Percentiles rank a stretch among this genome's conserved stretches.
phyloP scores from a whole-genome alignment of 1,140 invertebrate species.

The Polypedilum pembai region DNA sequence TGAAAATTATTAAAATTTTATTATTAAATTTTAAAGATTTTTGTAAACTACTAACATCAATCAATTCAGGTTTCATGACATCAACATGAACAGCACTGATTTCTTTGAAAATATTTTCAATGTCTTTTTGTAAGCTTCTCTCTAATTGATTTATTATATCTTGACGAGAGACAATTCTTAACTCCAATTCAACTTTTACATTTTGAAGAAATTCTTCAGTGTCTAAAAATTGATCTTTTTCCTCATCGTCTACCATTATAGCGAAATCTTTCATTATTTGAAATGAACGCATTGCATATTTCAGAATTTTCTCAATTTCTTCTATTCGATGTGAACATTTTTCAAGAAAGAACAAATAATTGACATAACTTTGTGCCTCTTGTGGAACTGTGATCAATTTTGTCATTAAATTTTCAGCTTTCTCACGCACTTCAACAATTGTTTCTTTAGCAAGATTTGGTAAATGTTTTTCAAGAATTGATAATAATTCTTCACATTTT shows the following conservation, averaged over 20 bases:
- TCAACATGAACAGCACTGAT: constrained; percentile 48
- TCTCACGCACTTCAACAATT: constrained; percentile 50
- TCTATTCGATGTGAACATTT: constrained; percentile 53
- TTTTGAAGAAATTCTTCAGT: constrained; percentile 46
- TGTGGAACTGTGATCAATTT: constrained; percentile 55
- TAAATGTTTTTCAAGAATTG: constrained; percentile 50
- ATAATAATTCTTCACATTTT: constrained; percentile 57
- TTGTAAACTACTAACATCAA: constrained; percentile 38
- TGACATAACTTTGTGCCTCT: constrained; percentile 58
- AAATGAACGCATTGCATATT: constrained; percentile 64
- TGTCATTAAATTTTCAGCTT: constrained; percentile 52
- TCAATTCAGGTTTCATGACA: constrained; percentile 35
- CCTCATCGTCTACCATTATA: constrained; percentile 55
- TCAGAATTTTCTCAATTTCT: constrained; percentile 53
- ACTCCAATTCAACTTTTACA: constrained; percentile 43
- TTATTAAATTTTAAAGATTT: too few relatives aligned
- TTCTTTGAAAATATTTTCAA: constrained; percentile 46
- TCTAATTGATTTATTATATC: constrained; percentile 48
- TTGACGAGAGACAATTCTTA: constrained; percentile 44
- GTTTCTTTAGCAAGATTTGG: constrained; percentile 53
- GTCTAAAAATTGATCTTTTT: constrained; percentile 53
- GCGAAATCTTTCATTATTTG: constrained; percentile 62
- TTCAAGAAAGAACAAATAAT: constrained; percentile 61
- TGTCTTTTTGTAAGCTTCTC: constrained; percentile 49
- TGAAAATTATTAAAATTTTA: constrained; percentile 25